Conservation (phyloP, 2,797 vertebrate species). For the Enteromius fasciolatus region DNA sequence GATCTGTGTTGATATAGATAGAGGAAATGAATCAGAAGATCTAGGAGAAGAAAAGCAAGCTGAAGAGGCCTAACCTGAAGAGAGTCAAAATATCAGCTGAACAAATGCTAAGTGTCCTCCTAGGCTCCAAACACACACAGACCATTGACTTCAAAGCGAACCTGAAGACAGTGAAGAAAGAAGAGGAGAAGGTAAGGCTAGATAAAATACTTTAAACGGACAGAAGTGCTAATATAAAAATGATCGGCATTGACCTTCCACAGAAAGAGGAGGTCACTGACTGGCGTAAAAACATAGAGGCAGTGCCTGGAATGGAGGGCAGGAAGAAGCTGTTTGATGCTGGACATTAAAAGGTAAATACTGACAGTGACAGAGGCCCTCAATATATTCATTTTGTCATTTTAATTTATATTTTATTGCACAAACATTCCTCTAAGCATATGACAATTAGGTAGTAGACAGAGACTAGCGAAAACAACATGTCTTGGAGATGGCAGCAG, state of each 20-base stretch:
- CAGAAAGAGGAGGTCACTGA: constrained; percentile 64
- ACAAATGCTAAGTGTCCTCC: constrained; percentile 66
- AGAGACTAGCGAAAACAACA: neutral
- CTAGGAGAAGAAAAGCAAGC: constrained; percentile 66
- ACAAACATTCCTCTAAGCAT: neutral
- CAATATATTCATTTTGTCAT: neutral
- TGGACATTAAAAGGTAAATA: constrained; percentile 41
- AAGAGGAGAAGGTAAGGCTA: constrained; percentile 62
- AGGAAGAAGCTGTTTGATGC: constrained; percentile 59
- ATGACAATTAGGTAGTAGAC: neutral
- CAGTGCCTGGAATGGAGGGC: constrained; percentile 62
- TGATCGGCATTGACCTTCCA: neutral
- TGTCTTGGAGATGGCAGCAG: neutral
- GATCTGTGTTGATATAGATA: constrained; percentile 56
- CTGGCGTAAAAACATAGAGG: constrained; percentile 63
- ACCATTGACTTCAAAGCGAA: constrained; percentile 69
- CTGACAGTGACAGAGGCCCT: neutral
- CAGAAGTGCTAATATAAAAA: neutral
- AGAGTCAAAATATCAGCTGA: constrained; percentile 69
- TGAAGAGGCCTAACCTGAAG: constrained; percentile 67
- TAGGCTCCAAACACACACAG: constrained; percentile 64
- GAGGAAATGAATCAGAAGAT: constrained; percentile 64
- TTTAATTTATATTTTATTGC: neutral
- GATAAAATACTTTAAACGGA: neutral
- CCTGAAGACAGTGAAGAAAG: constrained; percentile 71